Percentiles rank a stretch among this genome's conserved stretches.
These are phyloP conservation scores for Arge pagana DNA, from an alignment of 2,888 invertebrate species.

Conservation along the genomic window DNA sequence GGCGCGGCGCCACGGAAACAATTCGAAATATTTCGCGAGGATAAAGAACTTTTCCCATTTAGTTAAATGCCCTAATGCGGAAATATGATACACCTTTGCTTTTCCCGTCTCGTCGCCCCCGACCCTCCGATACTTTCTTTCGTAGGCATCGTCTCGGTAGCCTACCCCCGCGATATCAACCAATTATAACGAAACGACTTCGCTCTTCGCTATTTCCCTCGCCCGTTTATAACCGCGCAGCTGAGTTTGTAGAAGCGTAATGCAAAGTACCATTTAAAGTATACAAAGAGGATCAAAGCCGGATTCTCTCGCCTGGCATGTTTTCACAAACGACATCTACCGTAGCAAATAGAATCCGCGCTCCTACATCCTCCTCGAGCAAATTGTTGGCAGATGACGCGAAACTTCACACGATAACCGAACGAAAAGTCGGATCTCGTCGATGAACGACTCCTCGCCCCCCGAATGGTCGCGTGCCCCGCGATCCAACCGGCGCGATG, in stretches of 20 bases:
- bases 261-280: slow-evolving; percentile 56
- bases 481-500: slow-evolving; percentile 46
- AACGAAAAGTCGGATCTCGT: too few relatives aligned
- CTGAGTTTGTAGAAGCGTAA: slow-evolving; percentile 53
- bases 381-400: too few relatives aligned
- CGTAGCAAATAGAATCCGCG: too few relatives aligned
- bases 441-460: too few relatives aligned
- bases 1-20: too few relatives aligned
- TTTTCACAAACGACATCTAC: too few relatives aligned
- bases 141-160: slow-evolving; percentile 27
- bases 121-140: slow-evolving; percentile 7
- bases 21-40: slow-evolving; percentile 11
- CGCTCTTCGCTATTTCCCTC: slow-evolving; percentile 25
- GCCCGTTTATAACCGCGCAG: slow-evolving; percentile 37
- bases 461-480: too few relatives aligned
- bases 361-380: too few relatives aligned
- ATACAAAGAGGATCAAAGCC: too few relatives aligned
- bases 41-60: slow-evolving; percentile 35
- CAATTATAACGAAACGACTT: slow-evolving; percentile 46
- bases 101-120: slow-evolving; percentile 9
- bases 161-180: slow-evolving; percentile 43
- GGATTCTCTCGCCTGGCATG: too few relatives aligned
- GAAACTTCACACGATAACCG: too few relatives aligned
- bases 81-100: slow-evolving; percentile 43
- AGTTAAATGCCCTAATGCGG: slow-evolving; percentile 46